Conservation (phyloP, 2,888 invertebrate species). For the Dryocosmus kuriphilus region DNA sequence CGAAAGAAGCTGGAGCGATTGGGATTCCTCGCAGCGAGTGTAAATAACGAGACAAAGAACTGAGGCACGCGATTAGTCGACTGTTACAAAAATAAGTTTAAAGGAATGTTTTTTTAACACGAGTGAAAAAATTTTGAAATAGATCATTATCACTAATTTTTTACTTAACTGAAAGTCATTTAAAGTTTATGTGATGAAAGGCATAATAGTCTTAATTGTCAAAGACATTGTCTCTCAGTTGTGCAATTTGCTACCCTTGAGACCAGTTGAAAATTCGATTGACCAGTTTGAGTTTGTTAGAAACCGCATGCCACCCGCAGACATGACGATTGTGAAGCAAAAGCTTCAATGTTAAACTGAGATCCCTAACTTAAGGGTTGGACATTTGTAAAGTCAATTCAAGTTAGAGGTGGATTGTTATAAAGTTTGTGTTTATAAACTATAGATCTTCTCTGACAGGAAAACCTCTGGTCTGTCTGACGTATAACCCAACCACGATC, state of each 20-base stretch:
- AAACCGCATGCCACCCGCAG: not conserved
- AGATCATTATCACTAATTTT: no score
- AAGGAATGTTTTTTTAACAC: no score
- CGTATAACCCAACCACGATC: not conserved
- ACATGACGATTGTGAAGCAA: not conserved
- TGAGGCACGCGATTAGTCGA: no score
- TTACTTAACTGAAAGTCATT: no score
- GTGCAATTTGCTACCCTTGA: not conserved
- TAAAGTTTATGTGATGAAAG: no score
- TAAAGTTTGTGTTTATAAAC: not conserved
- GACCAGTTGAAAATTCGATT: not conserved
- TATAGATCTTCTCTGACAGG: not conserved
- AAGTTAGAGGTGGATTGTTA: conserved; percentile 14
- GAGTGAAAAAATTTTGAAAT: no score
- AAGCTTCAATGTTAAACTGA: not conserved
- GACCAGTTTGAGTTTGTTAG: conserved; percentile 2
- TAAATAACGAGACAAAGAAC: no score
- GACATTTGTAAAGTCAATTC: conserved; percentile 34
- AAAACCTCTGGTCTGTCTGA: conserved; percentile 17
- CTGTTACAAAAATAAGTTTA: no score
- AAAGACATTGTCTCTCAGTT: not conserved
- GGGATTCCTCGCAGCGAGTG: no score
- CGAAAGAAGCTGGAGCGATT: no score
- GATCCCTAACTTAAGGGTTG: not conserved
- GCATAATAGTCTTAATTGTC: not conserved